Conservation (phyloP, 2,797 vertebrate genomes). For the Coracias cyanogaster region DNA sequence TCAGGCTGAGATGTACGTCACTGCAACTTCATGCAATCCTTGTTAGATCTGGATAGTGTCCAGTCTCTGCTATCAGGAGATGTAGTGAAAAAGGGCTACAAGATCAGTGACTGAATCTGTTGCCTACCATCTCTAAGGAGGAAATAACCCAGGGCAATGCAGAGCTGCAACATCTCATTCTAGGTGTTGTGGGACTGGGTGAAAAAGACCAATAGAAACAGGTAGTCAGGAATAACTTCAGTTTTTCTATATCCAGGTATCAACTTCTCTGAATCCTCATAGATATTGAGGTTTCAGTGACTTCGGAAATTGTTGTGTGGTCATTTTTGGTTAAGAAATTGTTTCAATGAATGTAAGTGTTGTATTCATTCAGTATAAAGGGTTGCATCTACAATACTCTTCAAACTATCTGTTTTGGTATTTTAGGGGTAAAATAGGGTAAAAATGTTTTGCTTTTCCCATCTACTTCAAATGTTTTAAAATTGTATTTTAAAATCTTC, state of each 20-base stretch:
- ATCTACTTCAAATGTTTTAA: background rate
- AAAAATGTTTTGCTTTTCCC: background rate
- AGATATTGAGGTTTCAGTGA: background rate
- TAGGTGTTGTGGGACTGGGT: background rate
- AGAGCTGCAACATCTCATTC: background rate
- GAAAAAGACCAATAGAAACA: background rate
- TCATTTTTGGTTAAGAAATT: background rate
- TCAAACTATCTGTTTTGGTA: background rate
- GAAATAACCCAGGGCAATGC: background rate
- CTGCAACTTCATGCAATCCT: background rate
- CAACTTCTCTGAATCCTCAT: background rate
- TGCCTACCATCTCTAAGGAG: background rate
- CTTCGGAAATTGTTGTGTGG: background rate
- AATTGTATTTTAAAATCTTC: background rate
- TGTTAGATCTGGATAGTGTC: background rate
- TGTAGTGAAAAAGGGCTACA: background rate
- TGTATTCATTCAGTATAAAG: background rate
- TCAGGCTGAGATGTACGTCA: background rate
- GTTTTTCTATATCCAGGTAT: background rate
- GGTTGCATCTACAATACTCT: background rate
- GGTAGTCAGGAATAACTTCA: background rate
- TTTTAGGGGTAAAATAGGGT: background rate
- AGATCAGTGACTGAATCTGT: background rate
- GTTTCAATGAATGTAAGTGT: background rate
- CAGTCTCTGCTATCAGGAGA: background rate